Conservation (phyloP, 2,888 invertebrate species). For the Diarsia rubi region DNA sequence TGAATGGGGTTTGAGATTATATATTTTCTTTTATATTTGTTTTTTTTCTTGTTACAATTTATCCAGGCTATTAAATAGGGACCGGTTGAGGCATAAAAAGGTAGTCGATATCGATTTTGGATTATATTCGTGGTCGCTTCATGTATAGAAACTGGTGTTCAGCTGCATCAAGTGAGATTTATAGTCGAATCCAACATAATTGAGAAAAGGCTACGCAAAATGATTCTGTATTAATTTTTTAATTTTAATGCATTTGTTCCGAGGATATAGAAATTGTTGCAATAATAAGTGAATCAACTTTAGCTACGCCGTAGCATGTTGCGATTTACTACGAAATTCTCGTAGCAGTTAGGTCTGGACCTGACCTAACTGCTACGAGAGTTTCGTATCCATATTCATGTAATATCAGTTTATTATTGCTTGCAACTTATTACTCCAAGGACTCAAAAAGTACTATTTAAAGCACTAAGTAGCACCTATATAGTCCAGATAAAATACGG, state of each 20-base stretch:
- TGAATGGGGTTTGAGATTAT: not conserved
- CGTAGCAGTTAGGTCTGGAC: not conserved
- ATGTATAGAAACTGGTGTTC: no score
- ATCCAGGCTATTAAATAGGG: not conserved
- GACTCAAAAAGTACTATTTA: not conserved
- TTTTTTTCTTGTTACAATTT: not conserved
- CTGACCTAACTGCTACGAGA: no score
- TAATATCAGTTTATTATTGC: not conserved
- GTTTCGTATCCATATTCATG: not conserved
- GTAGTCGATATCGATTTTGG: not conserved
- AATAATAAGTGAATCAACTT: not conserved
- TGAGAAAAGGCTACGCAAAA: no score
- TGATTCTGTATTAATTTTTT: no score
- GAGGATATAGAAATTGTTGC: not conserved
- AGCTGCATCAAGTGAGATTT: no score
- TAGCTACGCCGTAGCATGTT: conserved; percentile 7
- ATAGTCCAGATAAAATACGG: conserved; percentile 1
- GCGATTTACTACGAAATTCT: conserved; percentile 6
- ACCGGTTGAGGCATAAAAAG: not conserved
- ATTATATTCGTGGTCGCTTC: no score
- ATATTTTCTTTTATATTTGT: not conserved
- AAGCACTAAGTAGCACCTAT: not conserved
- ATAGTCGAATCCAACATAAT: no score
- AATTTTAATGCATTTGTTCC: no score
- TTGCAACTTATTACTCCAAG: not conserved